Conservation (phyloP, 2,797 vertebrate genomes). For the Hippopotamyrus pictus region DNA sequence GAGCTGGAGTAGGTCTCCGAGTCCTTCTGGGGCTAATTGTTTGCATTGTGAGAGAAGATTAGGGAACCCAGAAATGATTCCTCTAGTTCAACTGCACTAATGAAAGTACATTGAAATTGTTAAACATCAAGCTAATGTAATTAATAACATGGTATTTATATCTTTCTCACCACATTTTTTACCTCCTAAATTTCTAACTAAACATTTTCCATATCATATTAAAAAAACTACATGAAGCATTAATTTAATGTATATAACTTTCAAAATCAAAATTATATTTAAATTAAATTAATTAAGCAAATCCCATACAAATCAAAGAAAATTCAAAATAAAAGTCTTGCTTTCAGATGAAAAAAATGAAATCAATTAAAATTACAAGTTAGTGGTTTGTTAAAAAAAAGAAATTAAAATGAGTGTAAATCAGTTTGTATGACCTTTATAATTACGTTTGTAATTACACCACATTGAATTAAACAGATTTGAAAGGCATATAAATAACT, state of each 20-base stretch:
- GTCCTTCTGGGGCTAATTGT: background rate
- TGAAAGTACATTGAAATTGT: background rate
- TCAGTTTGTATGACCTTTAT: conserved; percentile 2
- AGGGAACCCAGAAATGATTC: background rate
- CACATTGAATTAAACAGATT: conserved; percentile 1
- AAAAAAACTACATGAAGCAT: background rate
- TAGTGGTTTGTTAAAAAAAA: background rate
- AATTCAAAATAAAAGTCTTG: background rate
- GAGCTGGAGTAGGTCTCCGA: background rate
- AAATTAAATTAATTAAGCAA: background rate
- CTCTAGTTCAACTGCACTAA: background rate
- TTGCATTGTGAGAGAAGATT: conserved; percentile 2
- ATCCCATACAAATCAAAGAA: background rate
- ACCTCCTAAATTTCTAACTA: background rate
- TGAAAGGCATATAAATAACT: conserved; percentile 3
- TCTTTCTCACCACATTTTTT: background rate
- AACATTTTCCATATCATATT: background rate
- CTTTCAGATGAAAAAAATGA: background rate
- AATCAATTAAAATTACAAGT: conserved; percentile 4
- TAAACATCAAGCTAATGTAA: background rate
- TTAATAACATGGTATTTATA: background rate
- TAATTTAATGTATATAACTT: conserved; percentile 4
- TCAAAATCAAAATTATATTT: conserved; percentile 8
- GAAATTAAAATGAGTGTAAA: conserved; percentile 1
- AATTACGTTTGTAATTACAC: background rate